phyloP scores from a whole-genome alignment of 2,113 vertebrate species.

The Ciconia boyciana region DNA sequence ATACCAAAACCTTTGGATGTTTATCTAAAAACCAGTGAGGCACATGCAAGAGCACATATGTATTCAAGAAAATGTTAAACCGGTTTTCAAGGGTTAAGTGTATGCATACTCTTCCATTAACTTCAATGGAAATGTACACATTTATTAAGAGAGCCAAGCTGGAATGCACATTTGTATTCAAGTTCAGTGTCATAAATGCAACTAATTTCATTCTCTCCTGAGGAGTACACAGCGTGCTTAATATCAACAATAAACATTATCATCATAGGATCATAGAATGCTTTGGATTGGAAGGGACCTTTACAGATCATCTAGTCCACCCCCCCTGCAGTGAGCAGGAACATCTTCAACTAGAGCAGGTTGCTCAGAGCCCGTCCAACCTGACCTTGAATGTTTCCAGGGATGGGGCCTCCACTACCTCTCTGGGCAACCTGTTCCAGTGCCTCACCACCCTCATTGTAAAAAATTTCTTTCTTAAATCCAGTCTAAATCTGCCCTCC shows the following conservation, averaged over 20 bases:
- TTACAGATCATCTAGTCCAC: too few relatives aligned
- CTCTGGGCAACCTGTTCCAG: too few relatives aligned
- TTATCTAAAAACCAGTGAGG: neutral
- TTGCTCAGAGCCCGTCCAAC: too few relatives aligned
- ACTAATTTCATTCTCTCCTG: neutral
- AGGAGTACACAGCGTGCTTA: neutral
- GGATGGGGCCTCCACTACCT: too few relatives aligned
- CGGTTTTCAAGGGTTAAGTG: neutral
- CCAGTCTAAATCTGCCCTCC: too few relatives aligned
- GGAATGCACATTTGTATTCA: neutral
- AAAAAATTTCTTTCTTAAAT: too few relatives aligned
- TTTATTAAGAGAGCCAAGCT: neutral
- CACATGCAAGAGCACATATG: accelerated
- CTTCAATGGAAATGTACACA: neutral
- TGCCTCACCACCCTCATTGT: too few relatives aligned
- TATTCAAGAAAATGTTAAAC: neutral
- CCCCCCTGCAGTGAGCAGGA: too few relatives aligned
- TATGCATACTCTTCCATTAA: neutral
- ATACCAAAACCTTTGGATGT: neutral
- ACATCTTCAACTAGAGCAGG: too few relatives aligned
- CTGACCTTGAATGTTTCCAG: too few relatives aligned
- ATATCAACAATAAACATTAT: neutral
- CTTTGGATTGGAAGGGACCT: too few relatives aligned
- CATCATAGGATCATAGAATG: too few relatives aligned
- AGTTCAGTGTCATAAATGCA: neutral